Evolutionary conservation across 2,113 vertebrate species (phyloP), one percentile per base, ranked within the genome.

Genomic region (Tyto alba): DNA sequence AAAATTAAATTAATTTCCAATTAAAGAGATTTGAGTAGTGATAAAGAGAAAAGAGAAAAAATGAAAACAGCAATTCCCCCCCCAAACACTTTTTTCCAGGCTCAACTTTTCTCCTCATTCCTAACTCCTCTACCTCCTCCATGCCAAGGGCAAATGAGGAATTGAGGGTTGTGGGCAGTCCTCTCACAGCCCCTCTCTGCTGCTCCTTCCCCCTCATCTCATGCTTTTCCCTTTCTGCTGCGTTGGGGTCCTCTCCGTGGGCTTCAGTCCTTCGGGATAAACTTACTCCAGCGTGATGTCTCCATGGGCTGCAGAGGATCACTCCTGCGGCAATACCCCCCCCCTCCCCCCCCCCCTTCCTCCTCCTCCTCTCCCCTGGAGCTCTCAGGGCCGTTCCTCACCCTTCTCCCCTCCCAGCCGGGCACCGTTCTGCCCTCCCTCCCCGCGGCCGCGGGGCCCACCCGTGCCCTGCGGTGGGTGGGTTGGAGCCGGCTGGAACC

Each of bases 311-410:
- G 11, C 40, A 19, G 6, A 11, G 15, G 16, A 21, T 16, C 30
- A 29, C 50, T 21, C 2, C 26, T 64, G 2, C 1, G 10, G 16
- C 0, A n/a, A n/a, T n/a, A n/a, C n/a, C n/a, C n/a, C n/a, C n/a
- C 32, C 52, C 32, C 16, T 17, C 7, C 6, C 21, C n/a, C n/a
- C n/a, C 32, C 52, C 32, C 16, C 14, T 5, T 5, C 21, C 11
- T 23, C 27, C 32, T 56, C 20, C 6, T 1, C 7, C 3, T 3
- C 15, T 79, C 19, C 10, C 2, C 34, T 47, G 0, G 9, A 0
- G 11, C 4, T 45, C 4, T 0, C 32, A 64, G 48, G 38, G 11
- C 34, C 45, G 20, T 26, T 53, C 40, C 53, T 59, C 41, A 43
- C 7, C 5, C 15, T 32, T 20, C 22, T 12, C 9, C n/a, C 14